Evolutionary conservation across 1,140 invertebrate species (phyloP).

Genomic region (Pseudomyrmex cubaensis): DNA sequence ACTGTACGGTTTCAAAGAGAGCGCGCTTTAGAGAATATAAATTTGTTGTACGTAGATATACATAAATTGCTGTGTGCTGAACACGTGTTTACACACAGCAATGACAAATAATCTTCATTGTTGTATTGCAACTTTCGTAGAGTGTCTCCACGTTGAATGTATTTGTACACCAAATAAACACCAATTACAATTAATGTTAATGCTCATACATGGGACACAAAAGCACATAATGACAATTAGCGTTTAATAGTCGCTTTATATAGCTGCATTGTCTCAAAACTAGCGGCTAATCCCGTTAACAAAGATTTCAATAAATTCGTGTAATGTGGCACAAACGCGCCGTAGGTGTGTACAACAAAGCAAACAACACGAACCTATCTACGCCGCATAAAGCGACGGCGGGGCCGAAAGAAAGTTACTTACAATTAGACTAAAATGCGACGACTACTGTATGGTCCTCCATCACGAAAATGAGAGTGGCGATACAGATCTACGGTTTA

Average conservation of each 20-base stretch:
- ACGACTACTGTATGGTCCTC: not conserved
- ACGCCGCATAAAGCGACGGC: too few species aligned
- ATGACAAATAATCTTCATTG: conserved; percentile 10
- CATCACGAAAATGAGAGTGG: conserved; percentile 16
- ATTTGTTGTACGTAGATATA: not conserved
- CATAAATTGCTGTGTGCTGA: not conserved
- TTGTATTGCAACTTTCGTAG: not conserved
- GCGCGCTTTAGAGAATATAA: too few species aligned
- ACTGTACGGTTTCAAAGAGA: too few species aligned
- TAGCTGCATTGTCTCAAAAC: not conserved
- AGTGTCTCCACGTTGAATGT: not conserved
- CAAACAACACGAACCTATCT: not conserved
- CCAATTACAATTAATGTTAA: conserved; percentile 26
- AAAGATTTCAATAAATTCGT: conserved; percentile 24
- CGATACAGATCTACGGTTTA: conserved; percentile 5
- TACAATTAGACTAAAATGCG: not conserved
- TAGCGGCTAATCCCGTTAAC: conserved; percentile 1
- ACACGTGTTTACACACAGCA: not conserved
- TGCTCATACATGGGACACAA: too few species aligned
- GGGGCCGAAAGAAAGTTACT: not conserved
- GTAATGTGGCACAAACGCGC: not conserved
- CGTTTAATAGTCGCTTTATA: conserved; percentile 10
- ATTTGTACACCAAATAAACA: not conserved
- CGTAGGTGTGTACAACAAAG: not conserved
- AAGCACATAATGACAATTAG: conserved; percentile 13